Conservation (phyloP, 2,888 invertebrate genomes). For the Eupithecia tripunctaria region DNA sequence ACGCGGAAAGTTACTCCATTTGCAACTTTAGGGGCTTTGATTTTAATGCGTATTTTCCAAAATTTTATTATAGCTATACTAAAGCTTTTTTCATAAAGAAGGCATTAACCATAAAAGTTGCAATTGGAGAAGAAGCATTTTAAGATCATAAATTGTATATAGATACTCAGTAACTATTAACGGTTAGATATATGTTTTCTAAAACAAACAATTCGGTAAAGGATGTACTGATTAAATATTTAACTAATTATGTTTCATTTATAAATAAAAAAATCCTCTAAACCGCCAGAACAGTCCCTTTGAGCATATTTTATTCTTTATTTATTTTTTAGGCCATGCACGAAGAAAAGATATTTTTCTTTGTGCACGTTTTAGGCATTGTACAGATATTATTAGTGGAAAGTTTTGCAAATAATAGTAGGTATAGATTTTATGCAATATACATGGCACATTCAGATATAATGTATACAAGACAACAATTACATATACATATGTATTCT, state of each 20-base stretch:
- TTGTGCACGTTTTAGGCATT: background rate
- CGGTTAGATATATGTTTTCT: conserved; percentile 50
- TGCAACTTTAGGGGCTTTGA: conserved; percentile 54
- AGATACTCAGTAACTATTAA: conserved; percentile 56
- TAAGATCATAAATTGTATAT: conserved; percentile 51
- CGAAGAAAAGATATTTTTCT: background rate
- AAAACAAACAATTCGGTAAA: conserved; percentile 45
- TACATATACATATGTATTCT: no score
- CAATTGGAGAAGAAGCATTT: conserved; percentile 61
- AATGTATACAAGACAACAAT: background rate
- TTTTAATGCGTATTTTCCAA: background rate
- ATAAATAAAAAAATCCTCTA: conserved; percentile 46
- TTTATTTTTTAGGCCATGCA: background rate
- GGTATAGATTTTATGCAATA: conserved; percentile 56
- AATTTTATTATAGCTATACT: background rate
- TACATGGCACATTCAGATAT: conserved; percentile 67
- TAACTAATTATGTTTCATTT: background rate
- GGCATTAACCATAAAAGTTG: conserved; percentile 50
- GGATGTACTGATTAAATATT: background rate
- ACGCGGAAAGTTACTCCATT: conserved; percentile 58
- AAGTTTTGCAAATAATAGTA: background rate
- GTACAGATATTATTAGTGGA: background rate
- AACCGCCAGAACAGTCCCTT: conserved; percentile 17
- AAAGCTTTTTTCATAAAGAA: background rate
- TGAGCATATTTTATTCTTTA: conserved; percentile 27